Conservation (phyloP, 2,888 invertebrate species). For the Agonopterix arenella region DNA sequence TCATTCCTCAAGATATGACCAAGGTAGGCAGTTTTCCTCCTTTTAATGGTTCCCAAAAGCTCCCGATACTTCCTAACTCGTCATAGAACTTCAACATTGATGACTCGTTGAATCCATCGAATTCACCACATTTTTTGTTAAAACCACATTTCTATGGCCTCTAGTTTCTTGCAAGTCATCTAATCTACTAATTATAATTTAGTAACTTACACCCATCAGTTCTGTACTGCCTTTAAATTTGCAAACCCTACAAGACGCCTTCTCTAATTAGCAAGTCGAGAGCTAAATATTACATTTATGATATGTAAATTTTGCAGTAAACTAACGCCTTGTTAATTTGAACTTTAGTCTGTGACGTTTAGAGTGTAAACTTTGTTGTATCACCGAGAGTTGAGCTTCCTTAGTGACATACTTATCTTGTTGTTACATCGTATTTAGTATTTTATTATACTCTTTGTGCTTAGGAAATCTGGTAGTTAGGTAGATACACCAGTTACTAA, state of each 20-base stretch:
- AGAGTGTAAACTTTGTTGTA: constrained; percentile 29
- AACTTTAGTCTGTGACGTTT: constrained; percentile 32
- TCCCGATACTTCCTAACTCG: too few species aligned
- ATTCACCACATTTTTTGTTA: too few species aligned
- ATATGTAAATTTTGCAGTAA: constrained; percentile 66
- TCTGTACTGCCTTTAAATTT: constrained; percentile 10
- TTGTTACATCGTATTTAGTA: background rate
- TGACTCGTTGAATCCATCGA: too few species aligned
- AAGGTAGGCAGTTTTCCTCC: too few species aligned
- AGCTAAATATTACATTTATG: constrained; percentile 75
- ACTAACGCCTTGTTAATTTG: constrained; percentile 32
- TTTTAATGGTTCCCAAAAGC: too few species aligned
- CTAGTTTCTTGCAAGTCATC: too few species aligned
- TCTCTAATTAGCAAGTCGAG: constrained; percentile 74
- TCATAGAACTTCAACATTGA: too few species aligned
- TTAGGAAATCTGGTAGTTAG: too few species aligned
- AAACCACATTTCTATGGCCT: too few species aligned
- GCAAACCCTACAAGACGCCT: constrained; percentile 57
- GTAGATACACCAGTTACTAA: too few species aligned
- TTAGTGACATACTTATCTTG: constrained; percentile 4
- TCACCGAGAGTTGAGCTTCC: constrained; percentile 26
- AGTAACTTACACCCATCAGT: background rate
- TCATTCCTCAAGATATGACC: too few species aligned
- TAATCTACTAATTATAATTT: too few species aligned
- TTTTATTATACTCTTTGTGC: background rate